Conservation (phyloP, 2,797 vertebrate species). For the Sarcophilus harrisii region DNA sequence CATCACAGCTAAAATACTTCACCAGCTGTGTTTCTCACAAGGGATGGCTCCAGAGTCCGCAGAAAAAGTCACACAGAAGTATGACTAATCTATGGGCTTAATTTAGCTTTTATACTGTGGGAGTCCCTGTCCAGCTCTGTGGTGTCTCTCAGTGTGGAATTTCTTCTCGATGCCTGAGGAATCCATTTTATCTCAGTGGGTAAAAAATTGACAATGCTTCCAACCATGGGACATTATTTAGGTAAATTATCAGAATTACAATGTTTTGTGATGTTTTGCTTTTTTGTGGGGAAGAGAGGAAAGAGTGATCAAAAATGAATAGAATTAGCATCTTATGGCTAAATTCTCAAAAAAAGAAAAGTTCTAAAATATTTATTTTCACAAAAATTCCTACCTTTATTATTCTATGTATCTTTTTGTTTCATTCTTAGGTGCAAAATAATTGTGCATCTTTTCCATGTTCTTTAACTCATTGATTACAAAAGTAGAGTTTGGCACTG, state of each 20-base stretch:
- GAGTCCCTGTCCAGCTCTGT: conserved; percentile 61
- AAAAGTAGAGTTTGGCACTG: not conserved
- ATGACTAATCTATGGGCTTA: conserved; percentile 62
- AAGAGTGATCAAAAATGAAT: not conserved
- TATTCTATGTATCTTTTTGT: not conserved
- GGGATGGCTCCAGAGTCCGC: conserved; percentile 76
- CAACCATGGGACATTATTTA: conserved; percentile 33
- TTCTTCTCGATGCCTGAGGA: conserved; percentile 15
- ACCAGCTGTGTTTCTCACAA: conserved; percentile 80
- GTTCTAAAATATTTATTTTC: not conserved
- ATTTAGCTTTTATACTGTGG: conserved; percentile 69
- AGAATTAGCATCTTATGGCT: not conserved
- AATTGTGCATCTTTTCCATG: not conserved
- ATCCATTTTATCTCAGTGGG: accelerated
- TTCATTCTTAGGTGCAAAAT: not conserved
- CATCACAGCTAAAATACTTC: conserved; percentile 78
- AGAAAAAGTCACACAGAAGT: conserved; percentile 64
- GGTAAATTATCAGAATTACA: conserved; percentile 47
- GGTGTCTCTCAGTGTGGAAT: conserved; percentile 29
- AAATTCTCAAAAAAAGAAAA: not conserved
- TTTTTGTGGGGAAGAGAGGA: not conserved
- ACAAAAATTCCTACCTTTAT: not conserved
- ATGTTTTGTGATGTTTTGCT: not conserved
- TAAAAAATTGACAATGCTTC: conserved; percentile 11
- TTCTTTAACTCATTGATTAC: not conserved